Percentiles rank a stretch among this genome's conserved stretches.
Conservation (phyloP, 2,113 vertebrate genomes). For the Spea multiplicata region DNA sequence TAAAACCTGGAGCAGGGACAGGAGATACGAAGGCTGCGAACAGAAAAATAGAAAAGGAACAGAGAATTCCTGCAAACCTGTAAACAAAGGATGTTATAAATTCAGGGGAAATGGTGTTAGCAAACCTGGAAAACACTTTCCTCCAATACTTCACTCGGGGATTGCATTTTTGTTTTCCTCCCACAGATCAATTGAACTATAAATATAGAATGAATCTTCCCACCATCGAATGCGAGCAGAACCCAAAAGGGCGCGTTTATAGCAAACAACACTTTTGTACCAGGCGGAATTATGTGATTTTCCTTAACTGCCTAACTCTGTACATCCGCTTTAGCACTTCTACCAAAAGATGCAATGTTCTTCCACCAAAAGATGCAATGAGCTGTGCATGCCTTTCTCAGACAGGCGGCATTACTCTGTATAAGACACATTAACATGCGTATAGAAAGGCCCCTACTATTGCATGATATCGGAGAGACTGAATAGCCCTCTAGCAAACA, state of each 20-base stretch:
- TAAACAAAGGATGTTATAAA: neutral
- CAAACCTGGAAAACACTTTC: neutral
- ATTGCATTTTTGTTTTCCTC: neutral
- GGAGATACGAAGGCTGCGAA: no score
- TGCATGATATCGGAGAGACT: no score
- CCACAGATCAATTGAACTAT: neutral
- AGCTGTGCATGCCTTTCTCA: no score
- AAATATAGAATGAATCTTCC: neutral
- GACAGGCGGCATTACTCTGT: no score
- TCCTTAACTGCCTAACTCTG: neutral
- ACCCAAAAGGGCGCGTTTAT: neutral
- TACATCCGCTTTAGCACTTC: neutral
- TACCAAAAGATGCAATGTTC: no score
- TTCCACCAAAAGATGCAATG: no score
- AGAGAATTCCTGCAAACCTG: no score
- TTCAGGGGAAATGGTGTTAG: neutral
- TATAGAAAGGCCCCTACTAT: no score
- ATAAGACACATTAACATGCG: no score
- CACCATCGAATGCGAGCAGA: neutral
- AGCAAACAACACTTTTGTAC: neutral
- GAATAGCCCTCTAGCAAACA: no score
- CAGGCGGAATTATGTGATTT: neutral
- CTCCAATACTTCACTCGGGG: neutral
- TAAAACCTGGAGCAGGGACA: no score
- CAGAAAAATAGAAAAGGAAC: no score